A percentile compares a stretch with the other conserved stretches of the same genome.
phyloP scores from a whole-genome alignment of 2,797 vertebrate species.

The Etheostoma perlongum region DNA sequence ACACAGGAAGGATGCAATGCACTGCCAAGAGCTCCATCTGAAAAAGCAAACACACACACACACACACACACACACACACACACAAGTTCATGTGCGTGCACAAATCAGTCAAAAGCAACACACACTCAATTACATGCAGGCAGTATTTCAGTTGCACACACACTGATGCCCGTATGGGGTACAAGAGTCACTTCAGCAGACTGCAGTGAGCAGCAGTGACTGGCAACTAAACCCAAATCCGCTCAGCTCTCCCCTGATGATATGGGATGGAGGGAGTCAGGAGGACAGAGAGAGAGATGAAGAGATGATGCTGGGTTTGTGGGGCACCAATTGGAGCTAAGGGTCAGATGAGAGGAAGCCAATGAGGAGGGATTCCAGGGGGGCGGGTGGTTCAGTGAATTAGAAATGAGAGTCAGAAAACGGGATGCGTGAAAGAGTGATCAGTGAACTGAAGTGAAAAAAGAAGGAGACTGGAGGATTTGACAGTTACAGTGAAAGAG shows the following conservation, averaged over 20 bases:
- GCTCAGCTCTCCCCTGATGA: conserved; percentile 42
- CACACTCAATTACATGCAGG: not conserved
- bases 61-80: not conserved
- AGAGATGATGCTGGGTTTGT: not conserved
- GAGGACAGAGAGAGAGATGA: not conserved
- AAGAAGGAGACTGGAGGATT: conserved; percentile 19
- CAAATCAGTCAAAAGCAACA: conserved; percentile 1
- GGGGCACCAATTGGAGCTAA: conserved; percentile 14
- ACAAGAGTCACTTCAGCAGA: conserved; percentile 32
- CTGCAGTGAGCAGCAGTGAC: conserved; percentile 21
- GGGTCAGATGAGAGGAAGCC: conserved; percentile 12
- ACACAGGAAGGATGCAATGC: conserved; percentile 35
- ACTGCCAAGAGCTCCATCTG: conserved; percentile 52
- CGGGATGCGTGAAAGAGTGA: conserved; percentile 34
- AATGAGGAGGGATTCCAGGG: conserved; percentile 11
- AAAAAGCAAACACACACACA: conserved; percentile 31
- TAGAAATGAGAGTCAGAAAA: conserved; percentile 20
- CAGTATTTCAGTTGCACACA: conserved; percentile 7
- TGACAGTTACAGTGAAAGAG: conserved; percentile 46
- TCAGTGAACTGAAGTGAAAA: conserved; percentile 35
- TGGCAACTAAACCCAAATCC: conserved; percentile 46
- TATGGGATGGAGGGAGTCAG: conserved; percentile 23
- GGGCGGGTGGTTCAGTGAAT: conserved; percentile 33
- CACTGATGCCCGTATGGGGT: not conserved
- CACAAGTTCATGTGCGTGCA: not conserved